A percentile compares a stretch with the other conserved stretches of the same genome.
Evolutionary conservation across 2,797 vertebrate genomes (phyloP).

Genomic region (Loris lydekkerianus): DNA sequence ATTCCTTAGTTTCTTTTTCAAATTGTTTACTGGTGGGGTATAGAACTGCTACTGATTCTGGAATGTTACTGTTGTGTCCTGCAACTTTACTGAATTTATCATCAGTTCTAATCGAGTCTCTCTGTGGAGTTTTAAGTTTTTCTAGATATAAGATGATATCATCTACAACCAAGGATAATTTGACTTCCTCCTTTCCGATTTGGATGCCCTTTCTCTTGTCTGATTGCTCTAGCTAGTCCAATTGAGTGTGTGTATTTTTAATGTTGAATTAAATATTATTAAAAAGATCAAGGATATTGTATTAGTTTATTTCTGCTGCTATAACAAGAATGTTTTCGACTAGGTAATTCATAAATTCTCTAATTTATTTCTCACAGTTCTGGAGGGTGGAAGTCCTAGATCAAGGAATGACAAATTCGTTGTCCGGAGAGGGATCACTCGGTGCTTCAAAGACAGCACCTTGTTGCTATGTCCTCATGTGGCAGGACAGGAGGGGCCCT

Average conservation of each 20-base stretch:
- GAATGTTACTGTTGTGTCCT: not conserved
- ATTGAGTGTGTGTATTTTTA: not conserved
- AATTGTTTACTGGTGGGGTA: not conserved
- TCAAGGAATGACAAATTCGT: not conserved
- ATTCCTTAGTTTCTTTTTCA: not conserved
- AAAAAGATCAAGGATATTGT: not conserved
- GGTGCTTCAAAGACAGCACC: too few species aligned
- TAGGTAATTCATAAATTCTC: not conserved
- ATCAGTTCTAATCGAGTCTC: not conserved
- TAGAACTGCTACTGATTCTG: not conserved
- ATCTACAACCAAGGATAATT: not conserved
- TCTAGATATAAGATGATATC: not conserved
- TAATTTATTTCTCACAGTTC: not conserved
- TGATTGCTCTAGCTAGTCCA: not conserved
- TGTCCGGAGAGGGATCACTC: not conserved
- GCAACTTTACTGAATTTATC: not conserved
- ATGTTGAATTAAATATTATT: conserved; percentile 21
- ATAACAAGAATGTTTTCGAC: not conserved
- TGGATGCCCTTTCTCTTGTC: not conserved
- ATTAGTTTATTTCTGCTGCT: not conserved
- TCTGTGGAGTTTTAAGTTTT: not conserved
- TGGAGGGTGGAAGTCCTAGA: not conserved
- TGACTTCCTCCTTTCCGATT: not conserved
- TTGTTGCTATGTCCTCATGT: not conserved
- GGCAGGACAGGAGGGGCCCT: not conserved